These are phyloP conservation scores for Pterocles burchelli DNA, from an alignment of 2,113 vertebrate genomes.

Conservation along the genomic window DNA sequence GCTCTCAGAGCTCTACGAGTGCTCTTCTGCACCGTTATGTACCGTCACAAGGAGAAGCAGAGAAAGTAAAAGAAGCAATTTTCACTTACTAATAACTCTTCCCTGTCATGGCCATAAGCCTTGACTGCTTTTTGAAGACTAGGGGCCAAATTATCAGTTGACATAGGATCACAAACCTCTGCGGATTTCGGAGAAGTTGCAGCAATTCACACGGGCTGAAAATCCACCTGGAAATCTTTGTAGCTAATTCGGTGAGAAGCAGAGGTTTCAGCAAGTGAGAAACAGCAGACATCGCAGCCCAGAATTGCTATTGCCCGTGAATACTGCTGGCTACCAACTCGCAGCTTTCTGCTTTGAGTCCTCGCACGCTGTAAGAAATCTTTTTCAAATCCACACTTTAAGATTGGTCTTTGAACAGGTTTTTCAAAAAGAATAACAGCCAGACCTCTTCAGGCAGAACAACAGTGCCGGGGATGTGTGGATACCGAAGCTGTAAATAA, in stretches of 20 bases:
- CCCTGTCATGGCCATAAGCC: background rate
- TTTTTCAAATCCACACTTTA: too few relatives aligned
- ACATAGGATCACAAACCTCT: background rate
- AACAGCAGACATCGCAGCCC: background rate
- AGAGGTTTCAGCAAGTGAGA: background rate
- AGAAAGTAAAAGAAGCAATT: background rate
- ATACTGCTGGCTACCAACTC: background rate
- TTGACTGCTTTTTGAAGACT: background rate
- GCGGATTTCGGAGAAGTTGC: background rate
- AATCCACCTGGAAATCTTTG: background rate
- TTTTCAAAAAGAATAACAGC: too few relatives aligned
- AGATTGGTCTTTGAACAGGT: background rate
- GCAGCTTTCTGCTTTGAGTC: background rate
- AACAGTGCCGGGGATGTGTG: background rate
- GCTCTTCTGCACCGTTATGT: background rate
- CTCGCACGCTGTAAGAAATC: background rate
- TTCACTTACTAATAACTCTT: background rate
- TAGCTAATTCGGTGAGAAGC: background rate
- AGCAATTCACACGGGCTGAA: background rate
- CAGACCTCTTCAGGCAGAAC: background rate
- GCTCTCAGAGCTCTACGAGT: background rate
- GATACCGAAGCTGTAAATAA: background rate
- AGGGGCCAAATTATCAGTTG: background rate
- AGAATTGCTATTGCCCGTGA: background rate
- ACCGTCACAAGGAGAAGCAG: background rate